A percentile compares a stretch with the other conserved stretches of the same genome.
These are phyloP conservation scores for Salvator merianae DNA, from an alignment of 2,113 vertebrate genomes.

Conservation along the genomic window DNA sequence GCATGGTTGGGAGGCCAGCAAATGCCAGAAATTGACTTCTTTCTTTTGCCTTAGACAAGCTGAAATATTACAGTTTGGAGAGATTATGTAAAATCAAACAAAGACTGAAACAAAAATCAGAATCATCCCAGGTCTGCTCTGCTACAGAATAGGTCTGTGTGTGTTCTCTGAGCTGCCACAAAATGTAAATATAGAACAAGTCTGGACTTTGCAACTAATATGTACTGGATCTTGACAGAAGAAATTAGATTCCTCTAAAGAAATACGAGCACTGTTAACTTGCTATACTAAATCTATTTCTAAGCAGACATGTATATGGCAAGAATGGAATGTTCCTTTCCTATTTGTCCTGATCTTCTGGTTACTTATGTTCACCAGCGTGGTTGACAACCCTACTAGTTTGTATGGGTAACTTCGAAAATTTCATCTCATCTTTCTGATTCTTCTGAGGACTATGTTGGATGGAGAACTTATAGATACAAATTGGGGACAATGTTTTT, in stretches of 20 bases:
- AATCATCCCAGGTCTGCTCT: background rate
- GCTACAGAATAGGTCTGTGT: background rate
- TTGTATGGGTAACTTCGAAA: too few relatives aligned
- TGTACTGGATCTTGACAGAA: background rate
- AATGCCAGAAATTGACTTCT: background rate
- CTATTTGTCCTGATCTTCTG: too few relatives aligned
- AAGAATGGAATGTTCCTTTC: too few relatives aligned
- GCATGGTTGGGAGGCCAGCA: background rate
- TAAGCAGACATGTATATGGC: background rate
- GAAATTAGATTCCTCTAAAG: background rate
- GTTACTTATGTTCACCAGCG: too few relatives aligned
- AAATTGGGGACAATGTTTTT: too few relatives aligned
- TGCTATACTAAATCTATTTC: background rate
- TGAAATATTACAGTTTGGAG: background rate
- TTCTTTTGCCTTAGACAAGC: background rate
- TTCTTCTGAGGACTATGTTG: too few relatives aligned
- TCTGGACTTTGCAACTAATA: background rate
- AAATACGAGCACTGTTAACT: background rate
- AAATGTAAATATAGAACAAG: background rate
- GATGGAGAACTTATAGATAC: too few relatives aligned
- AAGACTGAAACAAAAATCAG: background rate
- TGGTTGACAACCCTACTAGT: too few relatives aligned
- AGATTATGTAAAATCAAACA: background rate
- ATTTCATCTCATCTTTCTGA: too few relatives aligned
- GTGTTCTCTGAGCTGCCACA: fast-evolving